Evolutionary conservation across 2,113 vertebrate species (phyloP).

Genomic region (Apteryx owenii): DNA sequence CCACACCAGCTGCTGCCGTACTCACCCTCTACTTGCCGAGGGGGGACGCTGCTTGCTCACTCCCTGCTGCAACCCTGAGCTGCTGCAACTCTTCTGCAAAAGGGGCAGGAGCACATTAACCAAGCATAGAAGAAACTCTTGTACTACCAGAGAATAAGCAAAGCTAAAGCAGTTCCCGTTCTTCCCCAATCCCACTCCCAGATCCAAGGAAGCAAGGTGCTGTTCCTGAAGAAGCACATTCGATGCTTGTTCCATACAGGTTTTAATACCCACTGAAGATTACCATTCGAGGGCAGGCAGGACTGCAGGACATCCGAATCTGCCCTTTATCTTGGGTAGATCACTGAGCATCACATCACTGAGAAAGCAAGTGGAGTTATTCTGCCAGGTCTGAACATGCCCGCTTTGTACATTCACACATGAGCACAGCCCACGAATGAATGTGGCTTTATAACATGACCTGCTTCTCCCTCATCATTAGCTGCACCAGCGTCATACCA

Average conservation of each 20-base stretch:
- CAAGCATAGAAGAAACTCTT: not conserved
- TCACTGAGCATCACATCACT: not conserved
- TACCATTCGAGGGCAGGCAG: not conserved
- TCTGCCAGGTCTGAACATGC: not conserved
- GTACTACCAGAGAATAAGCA: not conserved
- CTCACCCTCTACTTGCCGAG: conserved; percentile 25
- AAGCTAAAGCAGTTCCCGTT: not conserved
- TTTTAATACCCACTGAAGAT: not conserved
- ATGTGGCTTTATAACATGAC: not conserved
- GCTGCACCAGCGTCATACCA: not conserved
- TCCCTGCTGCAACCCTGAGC: not conserved
- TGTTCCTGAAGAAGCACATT: not conserved
- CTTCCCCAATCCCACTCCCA: not conserved
- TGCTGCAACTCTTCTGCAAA: conserved; percentile 47
- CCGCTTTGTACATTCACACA: not conserved
- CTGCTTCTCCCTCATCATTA: not conserved
- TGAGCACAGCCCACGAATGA: not conserved
- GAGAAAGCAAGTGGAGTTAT: not conserved
- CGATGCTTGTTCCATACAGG: not conserved
- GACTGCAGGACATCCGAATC: not conserved
- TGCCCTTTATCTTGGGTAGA: not conserved
- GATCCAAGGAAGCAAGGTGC: not conserved
- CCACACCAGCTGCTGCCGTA: not conserved
- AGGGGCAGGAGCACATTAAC: not conserved
- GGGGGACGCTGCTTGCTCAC: not conserved